Evolutionary conservation across 1,140 invertebrate species (phyloP).

Genomic region (Panagrolaimus sp.): DNA sequence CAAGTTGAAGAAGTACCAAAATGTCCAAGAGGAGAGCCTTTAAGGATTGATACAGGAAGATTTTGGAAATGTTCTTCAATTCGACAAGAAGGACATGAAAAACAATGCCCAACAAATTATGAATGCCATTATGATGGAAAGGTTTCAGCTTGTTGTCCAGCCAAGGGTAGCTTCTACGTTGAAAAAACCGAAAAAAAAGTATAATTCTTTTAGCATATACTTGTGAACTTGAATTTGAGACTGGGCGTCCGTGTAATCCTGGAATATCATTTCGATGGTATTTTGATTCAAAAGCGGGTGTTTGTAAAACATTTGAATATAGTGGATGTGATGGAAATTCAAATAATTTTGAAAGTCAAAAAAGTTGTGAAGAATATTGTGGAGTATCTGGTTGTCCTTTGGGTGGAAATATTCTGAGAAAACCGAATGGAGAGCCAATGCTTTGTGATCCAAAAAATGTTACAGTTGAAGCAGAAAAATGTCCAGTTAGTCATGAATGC

Average conservation of each 20-base stretch:
- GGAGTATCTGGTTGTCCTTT: constrained; percentile 23
- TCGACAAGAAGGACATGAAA: background rate
- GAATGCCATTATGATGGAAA: constrained; percentile 37
- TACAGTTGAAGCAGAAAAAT: constrained; percentile 4
- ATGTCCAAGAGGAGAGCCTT: constrained; percentile 28
- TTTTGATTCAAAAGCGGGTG: constrained; percentile 21
- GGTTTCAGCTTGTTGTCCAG: constrained; percentile 31
- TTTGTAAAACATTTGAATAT: constrained; percentile 35
- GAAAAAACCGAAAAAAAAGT: background rate
- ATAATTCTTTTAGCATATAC: constrained; percentile 20
- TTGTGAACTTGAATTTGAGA: constrained; percentile 22
- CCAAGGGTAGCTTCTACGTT: background rate
- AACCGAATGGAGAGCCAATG: background rate
- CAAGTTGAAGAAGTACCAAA: constrained; percentile 27
- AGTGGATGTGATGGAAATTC: constrained; percentile 35
- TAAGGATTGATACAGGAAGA: constrained; percentile 25
- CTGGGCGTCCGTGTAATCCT: constrained; percentile 21
- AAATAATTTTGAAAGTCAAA: constrained; percentile 28
- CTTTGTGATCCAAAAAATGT: background rate
- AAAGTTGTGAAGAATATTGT: constrained; percentile 31
- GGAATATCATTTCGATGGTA: constrained; percentile 30
- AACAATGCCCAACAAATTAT: constrained; percentile 33
- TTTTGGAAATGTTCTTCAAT: constrained; percentile 31
- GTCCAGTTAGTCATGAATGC: constrained; percentile 17
- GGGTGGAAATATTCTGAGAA: constrained; percentile 20